A percentile compares a stretch with the other conserved stretches of the same genome.
These are phyloP conservation scores for Cotesia vestalis DNA, from an alignment of 1,140 invertebrate species.

Conservation along the genomic window DNA sequence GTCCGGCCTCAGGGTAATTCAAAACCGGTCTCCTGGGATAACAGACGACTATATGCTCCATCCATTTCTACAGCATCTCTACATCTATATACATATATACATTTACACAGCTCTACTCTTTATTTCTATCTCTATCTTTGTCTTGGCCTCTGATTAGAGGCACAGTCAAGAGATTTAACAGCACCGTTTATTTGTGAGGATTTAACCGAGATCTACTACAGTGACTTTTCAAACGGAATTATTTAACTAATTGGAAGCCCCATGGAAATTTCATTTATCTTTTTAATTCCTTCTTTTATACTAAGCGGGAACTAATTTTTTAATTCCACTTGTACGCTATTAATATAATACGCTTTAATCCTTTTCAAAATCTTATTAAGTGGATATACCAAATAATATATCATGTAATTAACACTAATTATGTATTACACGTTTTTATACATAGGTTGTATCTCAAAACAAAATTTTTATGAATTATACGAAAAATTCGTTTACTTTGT, in stretches of 20 bases:
- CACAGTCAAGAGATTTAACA: constrained; percentile 14
- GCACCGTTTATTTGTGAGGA: neutral
- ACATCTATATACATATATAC: constrained; percentile 6
- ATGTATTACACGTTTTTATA: no score
- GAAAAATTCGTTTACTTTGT: no score
- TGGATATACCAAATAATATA: neutral
- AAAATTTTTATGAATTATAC: no score
- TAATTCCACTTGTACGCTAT: no score
- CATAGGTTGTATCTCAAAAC: no score
- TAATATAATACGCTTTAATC: no score
- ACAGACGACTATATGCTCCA: neutral
- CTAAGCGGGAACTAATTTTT: no score
- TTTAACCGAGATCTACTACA: constrained; percentile 10
- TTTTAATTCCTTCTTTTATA: no score
- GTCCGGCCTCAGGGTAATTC: constrained; percentile 11
- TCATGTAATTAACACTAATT: no score
- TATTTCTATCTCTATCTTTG: no score
- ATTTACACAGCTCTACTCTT: neutral
- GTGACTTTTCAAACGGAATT: neutral
- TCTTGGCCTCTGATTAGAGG: constrained; percentile 6
- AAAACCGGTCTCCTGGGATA: constrained; percentile 13
- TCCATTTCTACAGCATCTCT: neutral
- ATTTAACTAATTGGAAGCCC: constrained; percentile 2
- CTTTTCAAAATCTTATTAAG: no score
- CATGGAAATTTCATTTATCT: neutral